Conservation (phyloP, 1,140 invertebrate species). For the Musca vetustissima region DNA sequence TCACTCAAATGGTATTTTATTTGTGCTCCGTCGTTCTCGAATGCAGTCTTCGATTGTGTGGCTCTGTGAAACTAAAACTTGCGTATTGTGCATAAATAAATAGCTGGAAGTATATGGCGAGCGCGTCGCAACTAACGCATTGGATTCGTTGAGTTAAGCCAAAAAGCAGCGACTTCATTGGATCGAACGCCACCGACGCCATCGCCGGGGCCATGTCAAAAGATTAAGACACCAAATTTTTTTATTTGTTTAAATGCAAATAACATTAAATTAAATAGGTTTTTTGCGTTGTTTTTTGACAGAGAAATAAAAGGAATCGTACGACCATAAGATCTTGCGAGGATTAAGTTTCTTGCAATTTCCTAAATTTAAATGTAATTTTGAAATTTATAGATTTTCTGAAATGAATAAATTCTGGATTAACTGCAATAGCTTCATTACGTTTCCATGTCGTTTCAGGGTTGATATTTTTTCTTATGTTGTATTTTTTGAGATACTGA, state of each 20-base stretch:
- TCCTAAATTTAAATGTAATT: no score
- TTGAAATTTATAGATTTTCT: no score
- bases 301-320: no score
- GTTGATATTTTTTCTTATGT: neutral
- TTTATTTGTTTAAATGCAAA: slow-evolving; percentile 56
- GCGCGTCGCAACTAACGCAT: no score
- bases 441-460: neutral
- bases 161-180: slow-evolving; percentile 34
- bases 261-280: slow-evolving; percentile 56
- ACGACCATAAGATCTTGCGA: no score
- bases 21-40: neutral
- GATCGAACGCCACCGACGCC: slow-evolving; percentile 29
- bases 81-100: slow-evolving; percentile 32
- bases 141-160: slow-evolving; percentile 3
- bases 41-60: neutral
- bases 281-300: slow-evolving; percentile 14
- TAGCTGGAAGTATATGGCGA: slow-evolving; percentile 27
- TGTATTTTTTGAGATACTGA: no score
- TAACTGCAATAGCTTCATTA: neutral
- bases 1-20: neutral
- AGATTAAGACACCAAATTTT: slow-evolving; percentile 56
- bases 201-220: slow-evolving; percentile 39
- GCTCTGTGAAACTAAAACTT: slow-evolving; percentile 39
- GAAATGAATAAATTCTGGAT: neutral
- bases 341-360: no score